These are phyloP conservation scores for Drosophila tanythrix DNA, from an alignment of 2,888 invertebrate species.

Conservation along the genomic window DNA sequence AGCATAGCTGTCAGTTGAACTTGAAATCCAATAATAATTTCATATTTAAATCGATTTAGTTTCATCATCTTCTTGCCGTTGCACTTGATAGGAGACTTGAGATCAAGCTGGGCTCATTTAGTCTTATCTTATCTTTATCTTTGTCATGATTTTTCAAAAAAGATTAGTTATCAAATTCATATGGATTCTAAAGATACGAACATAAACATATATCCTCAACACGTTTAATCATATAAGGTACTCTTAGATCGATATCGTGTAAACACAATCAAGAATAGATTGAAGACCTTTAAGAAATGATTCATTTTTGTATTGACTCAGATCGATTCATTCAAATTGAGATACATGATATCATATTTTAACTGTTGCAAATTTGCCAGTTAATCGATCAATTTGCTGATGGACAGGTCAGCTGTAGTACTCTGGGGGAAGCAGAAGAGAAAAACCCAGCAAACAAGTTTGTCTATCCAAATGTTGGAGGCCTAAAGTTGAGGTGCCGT, in stretches of 20 bases:
- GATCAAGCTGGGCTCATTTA: neutral
- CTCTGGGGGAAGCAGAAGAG: constrained; percentile 1
- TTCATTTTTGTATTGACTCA: neutral
- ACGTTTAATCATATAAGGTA: neutral
- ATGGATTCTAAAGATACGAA: neutral
- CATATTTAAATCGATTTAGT: neutral
- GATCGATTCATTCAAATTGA: constrained; percentile 35
- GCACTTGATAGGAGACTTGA: neutral
- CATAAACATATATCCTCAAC: neutral
- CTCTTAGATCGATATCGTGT: neutral
- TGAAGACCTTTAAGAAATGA: neutral
- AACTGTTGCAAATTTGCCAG: constrained; percentile 53
- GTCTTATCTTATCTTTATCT: too few species aligned
- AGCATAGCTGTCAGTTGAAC: neutral
- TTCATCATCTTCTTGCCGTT: neutral
- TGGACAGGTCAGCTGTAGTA: constrained; percentile 11
- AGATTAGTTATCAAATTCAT: neutral
- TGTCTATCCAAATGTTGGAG: constrained; percentile 11
- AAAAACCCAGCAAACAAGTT: constrained; percentile 56
- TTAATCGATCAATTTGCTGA: constrained; percentile 52
- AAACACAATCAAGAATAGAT: neutral
- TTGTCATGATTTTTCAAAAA: too few species aligned
- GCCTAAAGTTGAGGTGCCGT: constrained; percentile 60
- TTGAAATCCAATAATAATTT: neutral
- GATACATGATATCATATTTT: constrained; percentile 48